phyloP scores from a whole-genome alignment of 2,888 invertebrate species.

The Drosophila kuntzei region DNA sequence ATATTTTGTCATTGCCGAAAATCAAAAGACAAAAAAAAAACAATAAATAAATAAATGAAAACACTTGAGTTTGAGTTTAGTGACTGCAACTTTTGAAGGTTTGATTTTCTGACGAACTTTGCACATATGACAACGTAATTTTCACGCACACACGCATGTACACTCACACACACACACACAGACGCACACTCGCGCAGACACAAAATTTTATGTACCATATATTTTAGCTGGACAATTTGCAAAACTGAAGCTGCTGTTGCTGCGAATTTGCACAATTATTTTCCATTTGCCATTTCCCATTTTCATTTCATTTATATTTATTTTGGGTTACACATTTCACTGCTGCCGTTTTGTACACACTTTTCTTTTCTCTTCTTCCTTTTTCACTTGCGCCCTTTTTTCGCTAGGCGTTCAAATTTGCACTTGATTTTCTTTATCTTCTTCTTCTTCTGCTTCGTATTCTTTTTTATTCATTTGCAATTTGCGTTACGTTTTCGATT shows the following conservation, averaged over 20 bases:
- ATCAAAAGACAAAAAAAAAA: too few relatives aligned
- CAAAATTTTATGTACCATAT: conserved; percentile 76
- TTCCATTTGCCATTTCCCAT: conserved; percentile 33
- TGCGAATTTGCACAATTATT: conserved; percentile 56
- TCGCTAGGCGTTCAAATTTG: conserved; percentile 36
- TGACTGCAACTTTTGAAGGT: too few relatives aligned
- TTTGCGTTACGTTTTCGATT: conserved; percentile 39
- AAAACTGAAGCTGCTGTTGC: conserved; percentile 41
- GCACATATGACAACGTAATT: conserved; percentile 80
- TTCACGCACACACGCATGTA: conserved; percentile 39
- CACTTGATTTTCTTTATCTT: conserved; percentile 44
- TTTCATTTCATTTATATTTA: conserved; percentile 36
- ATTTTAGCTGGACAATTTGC: conserved; percentile 62
- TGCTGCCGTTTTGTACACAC: conserved; percentile 40
- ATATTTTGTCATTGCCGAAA: conserved; percentile 17
- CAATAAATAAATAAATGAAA: too few relatives aligned
- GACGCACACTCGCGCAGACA: conserved; percentile 52
- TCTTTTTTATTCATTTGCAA: conserved; percentile 24
- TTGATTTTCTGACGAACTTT: conserved; percentile 67
- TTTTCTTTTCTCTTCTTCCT: not conserved
- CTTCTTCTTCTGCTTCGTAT: conserved; percentile 11
- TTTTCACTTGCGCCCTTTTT: conserved; percentile 28
- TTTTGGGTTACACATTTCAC: conserved; percentile 44
- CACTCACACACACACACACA: conserved; percentile 9
- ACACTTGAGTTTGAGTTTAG: too few relatives aligned